Evolutionary conservation across 1,140 invertebrate species (phyloP), one percentile per base, ranked within the genome.

Genomic region (Bradysia coprophila): DNA sequence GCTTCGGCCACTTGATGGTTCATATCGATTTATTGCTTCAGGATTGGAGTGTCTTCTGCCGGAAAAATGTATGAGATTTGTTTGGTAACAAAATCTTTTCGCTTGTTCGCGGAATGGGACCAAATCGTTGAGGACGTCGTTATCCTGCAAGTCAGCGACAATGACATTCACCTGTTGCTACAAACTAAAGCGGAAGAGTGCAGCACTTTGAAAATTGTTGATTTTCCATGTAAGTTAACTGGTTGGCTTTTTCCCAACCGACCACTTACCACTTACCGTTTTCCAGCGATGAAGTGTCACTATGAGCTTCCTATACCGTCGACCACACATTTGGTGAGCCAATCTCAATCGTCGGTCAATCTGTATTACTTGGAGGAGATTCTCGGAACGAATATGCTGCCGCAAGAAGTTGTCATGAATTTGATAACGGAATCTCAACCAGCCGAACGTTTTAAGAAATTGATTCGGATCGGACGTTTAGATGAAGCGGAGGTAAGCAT

Each of bases 351-450:
- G 39, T 49, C 56, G 1, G 52, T 57, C 22, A 61, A 60, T 47
- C 41, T 60, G 18, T 61, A 60, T 32, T 60, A 56, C 41, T 38
- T 61, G 33, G 48, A 48, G 2, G 49, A 54, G 4, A 47, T 48
- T 18, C 20, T 51, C 2, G 2, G 31, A 3, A 32, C 8, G 2
- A 16, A 20, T 1, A 41, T 45, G 10, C 21, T 52, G 9, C 52
- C 55, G 1, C 44, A 47, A 8, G 47, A 52, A 31, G 49, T 60
- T 18, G 52, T 59, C 45, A 56, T 61, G 55, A 49, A 54, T 47
- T 43, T 56, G 20, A 55, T 61, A 0, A 53, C 56, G 1, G 58
- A 61, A 42, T 57, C 58, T 1, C 54, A 61, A 45, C 58, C 58
- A 1, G 53, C 50, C 39, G 51, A 61, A 46, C 52, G 58, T 3